These are phyloP conservation scores for Chaitophorus viminalis DNA, from an alignment of 2,888 invertebrate species.

Conservation along the genomic window DNA sequence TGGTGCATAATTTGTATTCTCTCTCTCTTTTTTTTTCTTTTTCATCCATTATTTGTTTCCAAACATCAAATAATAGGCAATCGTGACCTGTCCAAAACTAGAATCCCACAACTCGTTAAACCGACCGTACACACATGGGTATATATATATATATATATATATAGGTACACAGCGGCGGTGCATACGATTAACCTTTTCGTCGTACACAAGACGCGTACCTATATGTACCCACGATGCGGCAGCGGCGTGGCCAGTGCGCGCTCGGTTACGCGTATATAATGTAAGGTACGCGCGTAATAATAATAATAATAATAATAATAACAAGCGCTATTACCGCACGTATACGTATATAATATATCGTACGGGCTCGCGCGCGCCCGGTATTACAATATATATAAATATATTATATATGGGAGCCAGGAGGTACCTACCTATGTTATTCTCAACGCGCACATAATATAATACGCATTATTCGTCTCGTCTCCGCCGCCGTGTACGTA, in stretches of 20 bases:
- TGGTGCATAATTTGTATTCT: conserved; percentile 59
- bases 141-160: too few relatives aligned
- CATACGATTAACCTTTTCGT: conserved; percentile 55
- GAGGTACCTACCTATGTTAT: background rate
- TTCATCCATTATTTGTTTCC: conserved; percentile 52
- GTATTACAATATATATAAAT: too few relatives aligned
- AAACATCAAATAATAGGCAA: conserved; percentile 61
- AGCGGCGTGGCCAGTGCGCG: background rate
- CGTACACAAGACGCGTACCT: background rate
- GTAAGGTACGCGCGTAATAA: background rate
- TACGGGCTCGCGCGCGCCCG: background rate
- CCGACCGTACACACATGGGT: too few relatives aligned
- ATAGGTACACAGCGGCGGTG: background rate
- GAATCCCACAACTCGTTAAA: conserved; percentile 60
- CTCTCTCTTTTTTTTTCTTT: background rate
- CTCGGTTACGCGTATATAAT: background rate
- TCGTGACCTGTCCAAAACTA: conserved; percentile 61
- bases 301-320: conserved; percentile 31
- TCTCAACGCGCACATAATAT: background rate
- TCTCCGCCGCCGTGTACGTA: background rate
- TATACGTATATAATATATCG: background rate
- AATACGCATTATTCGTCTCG: background rate
- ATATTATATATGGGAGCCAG: too few relatives aligned
- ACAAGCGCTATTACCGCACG: background rate
- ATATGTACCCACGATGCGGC: background rate